Evolutionary conservation across 2,797 vertebrate species (phyloP).

Genomic region (Pempheris klunzingeri): DNA sequence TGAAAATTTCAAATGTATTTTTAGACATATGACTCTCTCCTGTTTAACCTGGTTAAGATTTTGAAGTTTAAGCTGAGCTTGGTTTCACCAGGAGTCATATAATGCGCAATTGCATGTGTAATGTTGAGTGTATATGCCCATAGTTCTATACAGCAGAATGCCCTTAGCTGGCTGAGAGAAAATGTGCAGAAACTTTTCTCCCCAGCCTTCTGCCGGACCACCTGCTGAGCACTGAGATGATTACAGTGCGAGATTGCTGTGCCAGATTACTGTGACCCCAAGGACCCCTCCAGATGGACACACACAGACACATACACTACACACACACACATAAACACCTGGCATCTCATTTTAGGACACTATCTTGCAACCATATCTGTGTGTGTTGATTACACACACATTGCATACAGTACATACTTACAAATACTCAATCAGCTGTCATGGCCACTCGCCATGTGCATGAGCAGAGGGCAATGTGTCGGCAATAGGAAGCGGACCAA

Average conservation of each 20-base stretch:
- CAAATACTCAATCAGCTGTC: constrained; percentile 51
- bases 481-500: not conserved
- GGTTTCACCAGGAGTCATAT: not conserved
- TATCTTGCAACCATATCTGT: constrained; percentile 51
- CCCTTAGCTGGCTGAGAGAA: constrained; percentile 45
- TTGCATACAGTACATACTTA: constrained; percentile 51
- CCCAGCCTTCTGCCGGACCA: constrained; percentile 75
- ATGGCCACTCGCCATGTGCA: constrained; percentile 28
- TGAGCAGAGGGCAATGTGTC: constrained; percentile 29
- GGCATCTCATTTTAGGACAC: constrained; percentile 67
- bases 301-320: constrained; percentile 45
- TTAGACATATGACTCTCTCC: constrained; percentile 17
- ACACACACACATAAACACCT: constrained; percentile 64
- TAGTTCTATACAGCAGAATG: constrained; percentile 22
- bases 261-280: constrained; percentile 82
- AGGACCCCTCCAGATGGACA: constrained; percentile 81
- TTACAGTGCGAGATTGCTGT: constrained; percentile 80
- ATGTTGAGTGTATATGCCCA: constrained; percentile 8
- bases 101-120: not conserved
- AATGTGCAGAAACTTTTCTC: constrained; percentile 73
- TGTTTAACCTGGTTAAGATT: constrained; percentile 17
- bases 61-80: not conserved
- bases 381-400: constrained; percentile 59
- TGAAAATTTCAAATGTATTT: constrained; percentile 35
- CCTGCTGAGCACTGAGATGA: constrained; percentile 79